These are phyloP conservation scores for Rhabdornis inornatus DNA, from an alignment of 2,113 vertebrate genomes.

Conservation along the genomic window DNA sequence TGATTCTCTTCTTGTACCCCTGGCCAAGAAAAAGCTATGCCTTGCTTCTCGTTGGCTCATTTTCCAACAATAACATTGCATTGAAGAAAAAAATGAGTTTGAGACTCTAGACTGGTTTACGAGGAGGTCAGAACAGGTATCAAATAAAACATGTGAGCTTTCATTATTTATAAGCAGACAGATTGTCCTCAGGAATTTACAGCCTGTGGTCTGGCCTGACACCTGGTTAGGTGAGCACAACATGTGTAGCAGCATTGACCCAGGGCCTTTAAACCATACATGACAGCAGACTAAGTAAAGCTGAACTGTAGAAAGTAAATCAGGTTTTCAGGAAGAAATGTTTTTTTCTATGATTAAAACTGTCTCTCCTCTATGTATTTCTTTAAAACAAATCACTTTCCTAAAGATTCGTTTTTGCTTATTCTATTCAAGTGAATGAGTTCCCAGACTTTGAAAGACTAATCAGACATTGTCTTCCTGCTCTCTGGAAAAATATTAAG, in stretches of 20 bases:
- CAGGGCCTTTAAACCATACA: neutral
- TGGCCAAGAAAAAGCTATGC: neutral
- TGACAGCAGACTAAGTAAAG: neutral
- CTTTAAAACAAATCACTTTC: neutral
- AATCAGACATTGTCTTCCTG: neutral
- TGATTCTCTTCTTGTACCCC: neutral
- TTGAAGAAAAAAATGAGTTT: neutral
- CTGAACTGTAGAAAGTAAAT: neutral
- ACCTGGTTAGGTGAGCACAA: neutral
- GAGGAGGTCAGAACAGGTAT: neutral
- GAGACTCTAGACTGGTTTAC: neutral
- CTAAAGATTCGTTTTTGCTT: neutral
- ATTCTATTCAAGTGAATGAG: neutral
- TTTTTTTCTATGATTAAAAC: neutral
- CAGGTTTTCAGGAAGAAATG: neutral
- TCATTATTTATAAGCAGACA: neutral
- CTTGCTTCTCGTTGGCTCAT: neutral
- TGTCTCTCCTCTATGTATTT: neutral
- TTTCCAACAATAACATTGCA: neutral
- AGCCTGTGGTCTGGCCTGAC: neutral
- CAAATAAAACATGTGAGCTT: neutral
- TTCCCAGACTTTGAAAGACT: neutral
- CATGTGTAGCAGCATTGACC: neutral
- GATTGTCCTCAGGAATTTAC: constrained; percentile 7
- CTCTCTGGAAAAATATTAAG: neutral